phyloP scores from a whole-genome alignment of 92 coral and sea anemone species.

The Epizoanthus rinbou region DNA sequence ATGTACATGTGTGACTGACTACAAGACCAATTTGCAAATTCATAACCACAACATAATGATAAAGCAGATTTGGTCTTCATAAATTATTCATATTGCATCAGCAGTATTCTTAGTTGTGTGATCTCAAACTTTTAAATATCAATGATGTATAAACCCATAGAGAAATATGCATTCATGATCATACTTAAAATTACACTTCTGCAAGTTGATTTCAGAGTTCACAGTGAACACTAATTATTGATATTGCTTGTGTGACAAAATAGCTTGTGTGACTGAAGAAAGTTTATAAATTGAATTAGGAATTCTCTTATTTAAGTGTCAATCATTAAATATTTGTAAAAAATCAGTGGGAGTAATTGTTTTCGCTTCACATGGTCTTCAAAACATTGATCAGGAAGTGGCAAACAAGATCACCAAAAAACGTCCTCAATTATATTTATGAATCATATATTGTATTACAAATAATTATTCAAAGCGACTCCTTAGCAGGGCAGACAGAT shows the following conservation, averaged over 20 bases:
- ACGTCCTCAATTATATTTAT: background rate
- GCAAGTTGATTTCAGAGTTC: background rate
- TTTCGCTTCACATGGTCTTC: background rate
- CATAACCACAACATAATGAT: too few relatives aligned
- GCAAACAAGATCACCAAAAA: background rate
- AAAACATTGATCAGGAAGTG: background rate
- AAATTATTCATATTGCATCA: background rate
- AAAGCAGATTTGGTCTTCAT: background rate
- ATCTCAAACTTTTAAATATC: background rate
- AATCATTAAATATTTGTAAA: slow-evolving; percentile 25
- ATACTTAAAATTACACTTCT: background rate
- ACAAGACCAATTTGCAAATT: too few relatives aligned
- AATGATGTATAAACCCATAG: background rate
- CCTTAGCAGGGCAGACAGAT: background rate
- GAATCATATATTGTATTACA: background rate
- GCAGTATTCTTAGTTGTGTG: slow-evolving; percentile 16
- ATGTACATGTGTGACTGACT: too few relatives aligned
- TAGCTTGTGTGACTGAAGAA: slow-evolving; percentile 10
- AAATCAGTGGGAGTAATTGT: background rate
- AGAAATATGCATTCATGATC: background rate
- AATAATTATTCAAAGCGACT: background rate
- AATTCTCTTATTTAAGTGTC: background rate
- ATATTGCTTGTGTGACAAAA: background rate
- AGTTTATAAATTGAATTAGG: background rate
- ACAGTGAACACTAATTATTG: background rate